Conservation (phyloP, 2,113 vertebrate genomes). For the Bos indicus region DNA sequence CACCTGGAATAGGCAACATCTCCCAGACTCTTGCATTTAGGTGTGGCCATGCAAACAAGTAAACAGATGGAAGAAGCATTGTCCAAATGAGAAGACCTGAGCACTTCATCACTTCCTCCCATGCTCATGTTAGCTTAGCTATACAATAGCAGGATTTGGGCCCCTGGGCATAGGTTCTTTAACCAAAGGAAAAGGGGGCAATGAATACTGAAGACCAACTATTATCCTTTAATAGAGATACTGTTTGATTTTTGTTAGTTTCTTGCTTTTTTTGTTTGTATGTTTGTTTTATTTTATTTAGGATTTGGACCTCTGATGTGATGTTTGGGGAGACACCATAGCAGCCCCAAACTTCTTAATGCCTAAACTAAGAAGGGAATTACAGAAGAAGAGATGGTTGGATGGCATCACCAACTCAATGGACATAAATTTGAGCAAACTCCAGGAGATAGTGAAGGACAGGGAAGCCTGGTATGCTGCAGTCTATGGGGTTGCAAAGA, state of each 20-base stretch:
- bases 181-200: neutral
- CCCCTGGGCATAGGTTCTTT: neutral
- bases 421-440: neutral
- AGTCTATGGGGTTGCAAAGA: neutral
- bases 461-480: neutral
- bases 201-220: neutral
- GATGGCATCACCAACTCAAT: neutral
- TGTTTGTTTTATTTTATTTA: neutral
- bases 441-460: neutral
- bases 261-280: neutral
- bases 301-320: neutral
- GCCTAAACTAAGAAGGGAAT: neutral
- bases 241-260: neutral
- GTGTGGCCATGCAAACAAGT: neutral
- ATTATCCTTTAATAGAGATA: neutral
- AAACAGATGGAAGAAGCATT: neutral
- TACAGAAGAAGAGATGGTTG: neutral
- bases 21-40: neutral
- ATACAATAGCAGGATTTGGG: neutral
- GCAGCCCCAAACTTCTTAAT: neutral
- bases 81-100: neutral
- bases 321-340: neutral
- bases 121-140: accelerated
- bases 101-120: too few species aligned
- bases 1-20: neutral